phyloP scores from a whole-genome alignment of 2,797 vertebrate species.

The Cercopithecus hamlyni region DNA sequence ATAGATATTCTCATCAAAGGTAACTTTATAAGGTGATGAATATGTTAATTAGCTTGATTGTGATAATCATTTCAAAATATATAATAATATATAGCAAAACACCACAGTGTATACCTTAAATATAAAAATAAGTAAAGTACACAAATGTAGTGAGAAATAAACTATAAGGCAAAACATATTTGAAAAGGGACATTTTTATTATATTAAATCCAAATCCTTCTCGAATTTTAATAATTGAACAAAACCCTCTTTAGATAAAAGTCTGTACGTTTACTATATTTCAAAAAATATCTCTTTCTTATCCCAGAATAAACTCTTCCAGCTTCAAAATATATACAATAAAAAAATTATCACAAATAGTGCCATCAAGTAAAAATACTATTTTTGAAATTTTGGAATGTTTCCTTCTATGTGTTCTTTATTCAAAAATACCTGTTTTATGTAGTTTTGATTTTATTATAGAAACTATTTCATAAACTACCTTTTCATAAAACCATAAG shows the following conservation, averaged over 20 bases:
- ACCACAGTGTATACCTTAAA: not conserved
- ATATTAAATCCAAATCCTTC: not conserved
- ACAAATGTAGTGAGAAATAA: not conserved
- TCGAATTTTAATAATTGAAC: not conserved
- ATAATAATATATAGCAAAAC: not conserved
- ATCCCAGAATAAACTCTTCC: not conserved
- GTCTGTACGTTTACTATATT: not conserved
- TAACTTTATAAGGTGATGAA: not conserved
- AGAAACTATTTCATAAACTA: slow-evolving; percentile 15
- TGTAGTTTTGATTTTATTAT: not conserved
- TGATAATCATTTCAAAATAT: not conserved
- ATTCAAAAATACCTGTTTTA: not conserved
- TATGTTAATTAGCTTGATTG: not conserved
- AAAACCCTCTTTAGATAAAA: not conserved
- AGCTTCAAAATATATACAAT: not conserved
- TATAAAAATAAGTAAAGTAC: not conserved
- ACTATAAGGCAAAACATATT: not conserved
- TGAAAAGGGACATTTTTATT: not conserved
- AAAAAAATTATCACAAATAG: slow-evolving; percentile 1
- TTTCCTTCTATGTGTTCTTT: slow-evolving; percentile 22
- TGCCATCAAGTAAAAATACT: not conserved
- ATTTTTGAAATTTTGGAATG: not conserved
- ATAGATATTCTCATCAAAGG: not conserved
- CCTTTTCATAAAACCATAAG: not conserved
- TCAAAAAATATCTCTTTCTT: not conserved